Conservation (phyloP, 2,797 vertebrate genomes). For the Pogonophryne albipinna region DNA sequence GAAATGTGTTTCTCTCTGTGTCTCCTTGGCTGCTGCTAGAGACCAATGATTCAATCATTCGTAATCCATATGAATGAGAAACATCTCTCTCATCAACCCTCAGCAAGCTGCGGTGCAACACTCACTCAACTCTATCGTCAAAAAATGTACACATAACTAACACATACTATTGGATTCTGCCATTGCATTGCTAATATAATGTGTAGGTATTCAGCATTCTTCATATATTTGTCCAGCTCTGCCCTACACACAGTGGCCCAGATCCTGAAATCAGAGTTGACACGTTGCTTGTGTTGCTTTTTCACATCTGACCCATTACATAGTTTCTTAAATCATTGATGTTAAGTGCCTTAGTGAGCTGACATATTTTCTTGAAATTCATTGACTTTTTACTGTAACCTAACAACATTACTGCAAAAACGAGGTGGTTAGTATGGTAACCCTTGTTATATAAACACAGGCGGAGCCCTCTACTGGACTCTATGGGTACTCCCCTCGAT, state of each 20-base stretch:
- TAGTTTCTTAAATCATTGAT: background rate
- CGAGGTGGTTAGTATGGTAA: too few species aligned
- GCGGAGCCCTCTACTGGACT: too few species aligned
- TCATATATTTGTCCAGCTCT: background rate
- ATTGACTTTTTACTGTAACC: background rate
- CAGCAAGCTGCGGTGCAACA: background rate
- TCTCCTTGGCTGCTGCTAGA: background rate
- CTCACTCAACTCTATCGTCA: conserved; percentile 1
- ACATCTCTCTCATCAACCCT: background rate
- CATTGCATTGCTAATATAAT: background rate
- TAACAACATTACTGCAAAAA: background rate
- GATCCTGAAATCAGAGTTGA: background rate
- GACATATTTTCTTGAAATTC: background rate
- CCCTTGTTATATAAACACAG: too few species aligned
- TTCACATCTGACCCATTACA: background rate
- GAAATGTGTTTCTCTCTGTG: background rate
- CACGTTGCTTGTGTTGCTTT: background rate
- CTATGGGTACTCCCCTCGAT: too few species aligned
- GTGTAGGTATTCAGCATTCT: background rate
- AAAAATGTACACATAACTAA: background rate
- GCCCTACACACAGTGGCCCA: background rate
- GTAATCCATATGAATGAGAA: background rate
- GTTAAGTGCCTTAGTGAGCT: background rate
- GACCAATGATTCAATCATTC: background rate
- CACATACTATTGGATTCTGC: background rate